These are phyloP conservation scores for Aegypius monachus DNA, from an alignment of 2,113 vertebrate genomes.

Conservation along the genomic window DNA sequence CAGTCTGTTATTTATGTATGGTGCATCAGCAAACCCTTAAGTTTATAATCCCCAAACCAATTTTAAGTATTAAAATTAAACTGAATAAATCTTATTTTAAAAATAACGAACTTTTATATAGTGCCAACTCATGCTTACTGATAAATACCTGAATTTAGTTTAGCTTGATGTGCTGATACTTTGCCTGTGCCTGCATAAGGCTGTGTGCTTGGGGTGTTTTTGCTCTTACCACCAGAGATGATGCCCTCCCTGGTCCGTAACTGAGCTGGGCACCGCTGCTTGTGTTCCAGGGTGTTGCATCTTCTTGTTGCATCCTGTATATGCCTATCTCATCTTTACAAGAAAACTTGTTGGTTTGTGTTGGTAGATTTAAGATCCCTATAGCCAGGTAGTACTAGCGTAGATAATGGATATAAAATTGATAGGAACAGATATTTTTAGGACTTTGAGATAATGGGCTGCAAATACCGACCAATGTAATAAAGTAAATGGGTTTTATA, in stretches of 20 bases:
- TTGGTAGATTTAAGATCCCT: background rate
- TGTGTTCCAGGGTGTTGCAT: background rate
- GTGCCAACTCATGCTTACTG: background rate
- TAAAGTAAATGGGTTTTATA: background rate
- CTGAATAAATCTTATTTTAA: background rate
- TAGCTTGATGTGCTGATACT: background rate
- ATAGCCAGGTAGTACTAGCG: background rate
- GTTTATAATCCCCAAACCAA: background rate
- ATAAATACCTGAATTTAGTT: background rate
- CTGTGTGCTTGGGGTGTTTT: background rate
- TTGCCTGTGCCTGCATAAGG: background rate
- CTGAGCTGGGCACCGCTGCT: fast-evolving
- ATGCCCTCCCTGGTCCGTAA: background rate
- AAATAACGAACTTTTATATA: background rate
- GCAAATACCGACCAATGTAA: background rate
- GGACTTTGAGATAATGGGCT: background rate
- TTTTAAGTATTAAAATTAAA: background rate
- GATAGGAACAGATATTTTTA: background rate
- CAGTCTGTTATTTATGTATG: background rate
- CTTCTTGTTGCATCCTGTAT: background rate
- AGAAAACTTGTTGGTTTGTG: background rate
- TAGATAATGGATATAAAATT: background rate
- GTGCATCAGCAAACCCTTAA: background rate
- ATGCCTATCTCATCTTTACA: fast-evolving
- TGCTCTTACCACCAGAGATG: background rate